These are phyloP conservation scores for Microcebus ravelobensis DNA, from an alignment of 2,113 vertebrate genomes.

Conservation along the genomic window DNA sequence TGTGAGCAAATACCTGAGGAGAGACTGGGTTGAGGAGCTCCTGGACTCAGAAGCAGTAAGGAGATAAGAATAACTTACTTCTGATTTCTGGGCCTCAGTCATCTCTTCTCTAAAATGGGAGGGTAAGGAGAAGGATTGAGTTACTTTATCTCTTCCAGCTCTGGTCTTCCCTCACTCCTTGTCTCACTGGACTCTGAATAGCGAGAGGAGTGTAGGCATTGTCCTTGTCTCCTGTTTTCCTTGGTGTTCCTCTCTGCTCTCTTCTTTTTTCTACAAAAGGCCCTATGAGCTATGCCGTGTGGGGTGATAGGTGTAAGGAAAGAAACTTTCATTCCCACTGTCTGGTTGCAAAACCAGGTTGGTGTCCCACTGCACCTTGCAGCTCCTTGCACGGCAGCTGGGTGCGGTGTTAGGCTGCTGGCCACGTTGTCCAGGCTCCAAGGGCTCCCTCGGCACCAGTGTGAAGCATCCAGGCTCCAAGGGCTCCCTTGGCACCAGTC, in stretches of 20 bases:
- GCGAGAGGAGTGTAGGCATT: fast-evolving
- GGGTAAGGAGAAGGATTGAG: background rate
- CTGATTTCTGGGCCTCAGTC: background rate
- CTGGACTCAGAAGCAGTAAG: background rate
- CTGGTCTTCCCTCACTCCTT: background rate
- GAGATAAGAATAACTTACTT: background rate
- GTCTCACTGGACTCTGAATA: background rate
- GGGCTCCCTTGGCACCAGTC: background rate
- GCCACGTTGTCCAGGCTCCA: background rate
- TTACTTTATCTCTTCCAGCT: background rate
- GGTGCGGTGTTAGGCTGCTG: background rate
- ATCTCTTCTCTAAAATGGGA: background rate
- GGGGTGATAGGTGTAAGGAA: background rate
- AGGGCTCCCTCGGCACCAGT: background rate
- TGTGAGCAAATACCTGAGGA: background rate
- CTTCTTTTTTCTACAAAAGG: background rate
- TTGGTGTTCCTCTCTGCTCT: background rate
- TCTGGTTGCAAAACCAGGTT: background rate
- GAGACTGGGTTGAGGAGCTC: background rate
- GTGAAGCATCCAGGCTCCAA: background rate
- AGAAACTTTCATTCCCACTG: background rate
- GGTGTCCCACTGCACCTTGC: background rate
- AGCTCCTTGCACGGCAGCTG: background rate
- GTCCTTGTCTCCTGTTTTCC: background rate
- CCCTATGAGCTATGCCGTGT: background rate